Conservation (phyloP, 2,888 invertebrate genomes). For the Drosophila hamatofila region DNA sequence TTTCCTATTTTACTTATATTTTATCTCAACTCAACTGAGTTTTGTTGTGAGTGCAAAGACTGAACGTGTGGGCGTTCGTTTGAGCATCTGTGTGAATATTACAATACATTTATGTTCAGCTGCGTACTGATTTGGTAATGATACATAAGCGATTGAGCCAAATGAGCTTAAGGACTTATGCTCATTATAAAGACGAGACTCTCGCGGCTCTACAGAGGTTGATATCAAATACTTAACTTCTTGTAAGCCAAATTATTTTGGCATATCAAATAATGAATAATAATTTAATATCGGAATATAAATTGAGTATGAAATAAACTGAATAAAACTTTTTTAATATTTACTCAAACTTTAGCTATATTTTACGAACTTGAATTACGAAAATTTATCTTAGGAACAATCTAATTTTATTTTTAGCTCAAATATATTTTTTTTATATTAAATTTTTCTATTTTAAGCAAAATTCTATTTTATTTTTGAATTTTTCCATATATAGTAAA, state of each 20-base stretch:
- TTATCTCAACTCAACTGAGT: slow-evolving; percentile 6
- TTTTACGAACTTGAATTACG: too few relatives aligned
- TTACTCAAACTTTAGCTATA: too few relatives aligned
- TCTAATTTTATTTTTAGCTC: too few relatives aligned
- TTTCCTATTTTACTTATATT: not conserved
- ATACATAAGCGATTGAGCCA: slow-evolving; percentile 28
- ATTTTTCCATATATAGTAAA: too few relatives aligned
- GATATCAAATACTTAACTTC: not conserved
- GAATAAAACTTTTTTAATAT: too few relatives aligned
- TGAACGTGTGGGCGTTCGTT: not conserved
- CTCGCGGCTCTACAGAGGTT: not conserved
- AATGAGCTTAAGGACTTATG: slow-evolving; percentile 23
- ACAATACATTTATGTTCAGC: slow-evolving; percentile 1
- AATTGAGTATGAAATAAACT: too few relatives aligned
- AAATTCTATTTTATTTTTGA: too few relatives aligned
- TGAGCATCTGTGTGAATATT: slow-evolving; percentile 10
- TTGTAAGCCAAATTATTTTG: not conserved
- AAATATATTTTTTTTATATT: too few relatives aligned
- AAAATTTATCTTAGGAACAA: too few relatives aligned
- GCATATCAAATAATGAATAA: too few relatives aligned
- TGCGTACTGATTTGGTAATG: slow-evolving; percentile 26
- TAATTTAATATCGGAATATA: not conserved
- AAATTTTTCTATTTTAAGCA: too few relatives aligned
- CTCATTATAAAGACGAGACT: slow-evolving; percentile 15
- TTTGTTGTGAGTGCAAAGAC: slow-evolving; percentile 51